Evolutionary conservation across 2,888 invertebrate species (phyloP).

Genomic region (Drosophila fungiperda): DNA sequence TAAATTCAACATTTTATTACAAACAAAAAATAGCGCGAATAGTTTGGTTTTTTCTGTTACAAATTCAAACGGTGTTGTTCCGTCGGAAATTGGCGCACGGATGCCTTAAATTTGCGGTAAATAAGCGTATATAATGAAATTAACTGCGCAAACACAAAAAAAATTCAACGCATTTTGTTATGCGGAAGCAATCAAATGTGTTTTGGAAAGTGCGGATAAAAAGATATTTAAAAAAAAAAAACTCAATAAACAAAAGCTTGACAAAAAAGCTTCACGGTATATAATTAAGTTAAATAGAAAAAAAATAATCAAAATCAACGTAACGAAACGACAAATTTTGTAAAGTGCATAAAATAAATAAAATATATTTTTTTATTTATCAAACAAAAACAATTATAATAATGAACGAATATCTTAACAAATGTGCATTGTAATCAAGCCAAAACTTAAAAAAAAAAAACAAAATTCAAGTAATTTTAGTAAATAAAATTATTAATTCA

Average conservation of each 20-base stretch:
- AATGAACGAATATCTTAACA: neutral
- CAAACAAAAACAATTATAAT: neutral
- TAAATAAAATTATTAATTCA: slow-evolving; percentile 14
- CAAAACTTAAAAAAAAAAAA: neutral
- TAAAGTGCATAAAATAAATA: slow-evolving; percentile 4
- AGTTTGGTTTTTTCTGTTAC: neutral
- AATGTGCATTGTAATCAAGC: slow-evolving; percentile 7
- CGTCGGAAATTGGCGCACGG: slow-evolving; percentile 16
- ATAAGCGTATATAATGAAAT: slow-evolving; percentile 21
- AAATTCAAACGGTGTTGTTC: slow-evolving; percentile 12
- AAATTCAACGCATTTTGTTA: slow-evolving; percentile 19
- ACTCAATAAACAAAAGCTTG: neutral
- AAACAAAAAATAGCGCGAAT: neutral
- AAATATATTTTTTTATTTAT: neutral
- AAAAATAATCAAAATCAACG: neutral
- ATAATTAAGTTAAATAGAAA: neutral
- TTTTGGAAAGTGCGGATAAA: slow-evolving; percentile 16
- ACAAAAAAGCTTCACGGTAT: neutral
- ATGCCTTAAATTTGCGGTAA: slow-evolving; percentile 45
- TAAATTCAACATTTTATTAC: slow-evolving; percentile 21
- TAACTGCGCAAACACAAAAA: slow-evolving; percentile 10
- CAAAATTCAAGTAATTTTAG: slow-evolving; percentile 3
- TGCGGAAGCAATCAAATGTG: slow-evolving; percentile 25
- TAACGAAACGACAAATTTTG: neutral
- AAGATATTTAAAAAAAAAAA: neutral